These are phyloP conservation scores for Semicossyphus pulcher DNA, from an alignment of 2,113 vertebrate genomes.

Conservation along the genomic window DNA sequence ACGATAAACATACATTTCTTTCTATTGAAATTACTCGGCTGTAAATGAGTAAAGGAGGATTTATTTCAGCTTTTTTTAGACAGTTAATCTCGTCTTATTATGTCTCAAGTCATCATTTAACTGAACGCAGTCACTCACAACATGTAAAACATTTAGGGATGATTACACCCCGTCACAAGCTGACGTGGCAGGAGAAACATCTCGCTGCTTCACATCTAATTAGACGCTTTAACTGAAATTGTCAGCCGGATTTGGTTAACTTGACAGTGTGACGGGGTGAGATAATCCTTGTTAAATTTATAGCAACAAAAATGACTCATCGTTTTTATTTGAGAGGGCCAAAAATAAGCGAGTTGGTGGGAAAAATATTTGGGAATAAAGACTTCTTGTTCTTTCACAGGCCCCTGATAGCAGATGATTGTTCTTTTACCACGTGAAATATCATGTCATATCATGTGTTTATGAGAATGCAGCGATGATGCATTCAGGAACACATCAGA, in stretches of 20 bases:
- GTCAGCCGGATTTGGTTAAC: not conserved
- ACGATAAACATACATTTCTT: too few relatives aligned
- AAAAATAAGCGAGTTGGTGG: too few relatives aligned
- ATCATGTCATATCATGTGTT: not conserved
- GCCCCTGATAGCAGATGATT: not conserved
- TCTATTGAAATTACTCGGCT: too few relatives aligned
- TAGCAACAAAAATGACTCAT: not conserved
- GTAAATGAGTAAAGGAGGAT: too few relatives aligned
- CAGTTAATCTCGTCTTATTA: too few relatives aligned
- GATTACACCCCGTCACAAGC: not conserved
- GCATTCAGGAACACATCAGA: not conserved
- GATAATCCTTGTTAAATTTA: not conserved
- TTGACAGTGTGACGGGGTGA: not conserved
- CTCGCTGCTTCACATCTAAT: not conserved
- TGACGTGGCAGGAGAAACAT: not conserved
- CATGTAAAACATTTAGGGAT: not conserved
- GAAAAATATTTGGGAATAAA: too few relatives aligned
- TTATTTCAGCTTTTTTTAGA: too few relatives aligned
- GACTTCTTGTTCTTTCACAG: too few relatives aligned
- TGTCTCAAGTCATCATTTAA: not conserved
- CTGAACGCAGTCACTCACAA: not conserved
- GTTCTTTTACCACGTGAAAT: not conserved
- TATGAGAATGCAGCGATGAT: not conserved
- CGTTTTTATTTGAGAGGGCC: not conserved
- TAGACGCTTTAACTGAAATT: not conserved